A percentile compares a stretch with the other conserved stretches of the same genome.
phyloP scores from a whole-genome alignment of 2,888 invertebrate genomes.

The Dryomyza anilis region DNA sequence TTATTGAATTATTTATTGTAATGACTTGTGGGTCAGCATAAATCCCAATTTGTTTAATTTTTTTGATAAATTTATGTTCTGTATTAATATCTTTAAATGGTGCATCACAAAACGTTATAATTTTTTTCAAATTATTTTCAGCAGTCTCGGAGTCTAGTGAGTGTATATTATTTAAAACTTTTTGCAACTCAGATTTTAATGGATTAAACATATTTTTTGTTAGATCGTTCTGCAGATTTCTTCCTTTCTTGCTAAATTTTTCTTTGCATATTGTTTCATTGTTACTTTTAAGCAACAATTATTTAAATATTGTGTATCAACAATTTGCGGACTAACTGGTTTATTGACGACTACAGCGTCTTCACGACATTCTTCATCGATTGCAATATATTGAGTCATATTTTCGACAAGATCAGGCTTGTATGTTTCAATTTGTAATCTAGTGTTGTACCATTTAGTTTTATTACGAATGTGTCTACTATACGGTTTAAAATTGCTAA shows the following conservation, averaged over 20 bases:
- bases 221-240: neutral
- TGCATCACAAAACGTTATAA: neutral
- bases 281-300: too few species aligned
- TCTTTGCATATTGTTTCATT: neutral
- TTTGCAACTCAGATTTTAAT: neutral
- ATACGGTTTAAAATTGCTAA: neutral
- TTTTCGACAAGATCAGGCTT: too few species aligned
- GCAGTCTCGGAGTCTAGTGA: neutral
- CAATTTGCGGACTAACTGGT: neutral
- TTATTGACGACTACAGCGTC: neutral
- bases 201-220: neutral
- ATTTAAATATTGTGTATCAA: too few species aligned
- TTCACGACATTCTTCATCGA: too few species aligned
- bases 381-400: too few species aligned
- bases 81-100: neutral
- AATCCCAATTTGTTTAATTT: neutral
- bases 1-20: neutral
- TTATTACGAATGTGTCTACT: neutral
- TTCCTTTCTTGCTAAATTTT: neutral
- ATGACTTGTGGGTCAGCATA: neutral
- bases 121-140: neutral
- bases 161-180: neutral
- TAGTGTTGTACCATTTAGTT: too few species aligned
- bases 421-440: too few species aligned
- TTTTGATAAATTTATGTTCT: neutral